These are phyloP conservation scores for Pseudanteris insignis DNA, from an alignment of 2,888 invertebrate genomes.

Conservation along the genomic window DNA sequence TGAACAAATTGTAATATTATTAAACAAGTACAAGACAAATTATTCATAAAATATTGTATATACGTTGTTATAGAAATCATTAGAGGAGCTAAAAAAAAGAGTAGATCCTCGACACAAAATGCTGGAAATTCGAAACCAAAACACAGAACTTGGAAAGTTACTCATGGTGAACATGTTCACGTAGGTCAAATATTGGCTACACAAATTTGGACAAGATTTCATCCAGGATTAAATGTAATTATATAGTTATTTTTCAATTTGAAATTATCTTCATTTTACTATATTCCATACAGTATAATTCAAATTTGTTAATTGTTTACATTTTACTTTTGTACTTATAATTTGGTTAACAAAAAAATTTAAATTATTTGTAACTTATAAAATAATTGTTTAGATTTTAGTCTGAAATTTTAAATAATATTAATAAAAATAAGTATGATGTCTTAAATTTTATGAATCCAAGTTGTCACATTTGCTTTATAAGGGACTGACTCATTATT, in stretches of 20 bases:
- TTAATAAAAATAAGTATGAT: no score
- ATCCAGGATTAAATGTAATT: constrained; percentile 81
- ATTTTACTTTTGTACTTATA: background rate
- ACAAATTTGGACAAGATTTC: constrained; percentile 77
- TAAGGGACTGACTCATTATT: no score
- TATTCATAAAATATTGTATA: background rate
- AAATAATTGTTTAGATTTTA: no score
- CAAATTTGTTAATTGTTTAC: background rate
- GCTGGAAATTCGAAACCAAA: constrained; percentile 77
- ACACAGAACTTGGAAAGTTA: constrained; percentile 79
- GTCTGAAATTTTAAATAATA: no score
- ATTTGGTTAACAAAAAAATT: no score
- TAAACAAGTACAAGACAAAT: no score
- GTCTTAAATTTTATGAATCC: no score
- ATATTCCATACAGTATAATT: background rate
- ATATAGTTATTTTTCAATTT: no score
- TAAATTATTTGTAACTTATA: constrained; percentile 3
- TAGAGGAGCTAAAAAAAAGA: constrained; percentile 81
- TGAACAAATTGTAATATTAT: no score
- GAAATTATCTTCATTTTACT: background rate
- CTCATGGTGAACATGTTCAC: constrained; percentile 68
- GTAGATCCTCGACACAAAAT: constrained; percentile 72
- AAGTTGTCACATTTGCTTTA: no score
- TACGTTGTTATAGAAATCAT: constrained; percentile 60
- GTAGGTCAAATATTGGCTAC: constrained; percentile 76